Evolutionary conservation across 2,113 vertebrate species (phyloP).

Genomic region (Zosterops hypoxanthus): DNA sequence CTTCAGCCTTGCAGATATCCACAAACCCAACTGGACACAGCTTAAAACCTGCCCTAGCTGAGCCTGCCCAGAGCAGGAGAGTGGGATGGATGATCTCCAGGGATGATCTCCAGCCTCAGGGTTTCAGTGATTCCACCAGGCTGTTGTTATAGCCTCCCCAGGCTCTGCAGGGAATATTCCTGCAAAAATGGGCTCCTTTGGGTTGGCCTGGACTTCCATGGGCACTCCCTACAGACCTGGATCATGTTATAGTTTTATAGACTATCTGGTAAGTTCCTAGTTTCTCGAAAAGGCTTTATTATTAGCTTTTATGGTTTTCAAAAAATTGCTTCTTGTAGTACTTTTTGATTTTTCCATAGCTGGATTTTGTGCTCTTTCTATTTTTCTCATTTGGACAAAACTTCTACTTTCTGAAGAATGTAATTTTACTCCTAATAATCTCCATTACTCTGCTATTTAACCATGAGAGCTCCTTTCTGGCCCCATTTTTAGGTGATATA

Average conservation of each 20-base stretch:
- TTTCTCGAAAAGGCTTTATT: background rate
- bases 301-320: background rate
- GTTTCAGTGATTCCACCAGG: fast-evolving
- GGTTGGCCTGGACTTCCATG: background rate
- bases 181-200: background rate
- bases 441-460: conserved; percentile 24
- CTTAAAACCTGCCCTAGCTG: background rate
- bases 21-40: background rate
- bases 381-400: background rate
- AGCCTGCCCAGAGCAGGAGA: background rate
- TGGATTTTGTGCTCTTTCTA: background rate
- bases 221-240: background rate
- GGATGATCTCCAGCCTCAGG: background rate
- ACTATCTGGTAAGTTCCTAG: background rate
- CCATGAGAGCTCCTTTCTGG: background rate
- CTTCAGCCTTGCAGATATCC: background rate
- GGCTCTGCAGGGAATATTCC: background rate
- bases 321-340: background rate
- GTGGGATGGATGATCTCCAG: background rate
- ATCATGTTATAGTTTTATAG: background rate
- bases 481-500: background rate
- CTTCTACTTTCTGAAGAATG: background rate
- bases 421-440: background rate
- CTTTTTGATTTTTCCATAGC: background rate
- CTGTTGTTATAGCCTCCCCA: background rate